Conservation (phyloP, 2,113 vertebrate genomes). For the Dipodomys spectabilis region DNA sequence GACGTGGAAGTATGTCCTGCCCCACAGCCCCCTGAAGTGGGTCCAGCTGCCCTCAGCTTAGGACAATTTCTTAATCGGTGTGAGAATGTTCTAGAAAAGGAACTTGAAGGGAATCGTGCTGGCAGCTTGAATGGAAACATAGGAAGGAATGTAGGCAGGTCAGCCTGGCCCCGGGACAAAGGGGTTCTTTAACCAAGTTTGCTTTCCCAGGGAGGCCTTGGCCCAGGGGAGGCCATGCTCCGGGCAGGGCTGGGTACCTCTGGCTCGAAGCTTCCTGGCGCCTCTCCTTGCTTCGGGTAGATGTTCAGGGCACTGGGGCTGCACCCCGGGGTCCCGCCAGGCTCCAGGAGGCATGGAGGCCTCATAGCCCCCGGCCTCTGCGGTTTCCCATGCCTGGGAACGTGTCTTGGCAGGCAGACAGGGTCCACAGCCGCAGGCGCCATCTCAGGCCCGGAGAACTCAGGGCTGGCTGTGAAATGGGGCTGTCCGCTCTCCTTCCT, state of each 20-base stretch:
- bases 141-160: background rate
- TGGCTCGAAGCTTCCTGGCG: background rate
- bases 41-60: background rate
- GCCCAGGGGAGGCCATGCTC: background rate
- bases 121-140: background rate
- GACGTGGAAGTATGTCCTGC: too few relatives aligned
- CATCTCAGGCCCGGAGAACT: background rate
- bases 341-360: background rate
- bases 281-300: background rate
- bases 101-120: background rate
- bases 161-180: background rate
- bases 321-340: background rate
- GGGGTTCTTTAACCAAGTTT: background rate
- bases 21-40: background rate
- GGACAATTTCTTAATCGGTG: background rate
- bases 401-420: background rate
- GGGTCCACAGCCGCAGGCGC: background rate
- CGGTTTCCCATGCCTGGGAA: fast-evolving
- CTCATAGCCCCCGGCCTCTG: background rate
- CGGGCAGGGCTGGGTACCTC: background rate
- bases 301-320: too few relatives aligned
- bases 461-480: background rate
- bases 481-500: background rate
- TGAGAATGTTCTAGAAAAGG: background rate
- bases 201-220: background rate